Evolutionary conservation across 2,113 vertebrate species (phyloP).

Genomic region (Oncorhynchus tshawytscha): DNA sequence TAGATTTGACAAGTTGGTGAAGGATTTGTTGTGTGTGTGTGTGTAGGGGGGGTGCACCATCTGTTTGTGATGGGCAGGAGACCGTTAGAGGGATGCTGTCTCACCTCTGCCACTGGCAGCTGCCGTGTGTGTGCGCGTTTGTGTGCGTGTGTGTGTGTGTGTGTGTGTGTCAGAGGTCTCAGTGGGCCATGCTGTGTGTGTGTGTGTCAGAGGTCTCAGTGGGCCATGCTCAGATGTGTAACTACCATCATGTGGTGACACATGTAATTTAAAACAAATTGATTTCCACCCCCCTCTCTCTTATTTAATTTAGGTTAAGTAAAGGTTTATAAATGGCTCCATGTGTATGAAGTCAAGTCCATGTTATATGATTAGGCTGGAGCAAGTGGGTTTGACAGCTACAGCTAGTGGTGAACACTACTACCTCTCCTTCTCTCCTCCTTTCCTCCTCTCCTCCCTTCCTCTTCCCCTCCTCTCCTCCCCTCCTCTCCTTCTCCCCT

Average conservation of each 20-base stretch:
- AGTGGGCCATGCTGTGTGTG: constrained; percentile 21
- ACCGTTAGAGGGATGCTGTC: constrained; percentile 50
- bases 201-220: constrained; percentile 11
- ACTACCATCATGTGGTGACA: constrained; percentile 56
- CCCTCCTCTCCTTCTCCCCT: neutral
- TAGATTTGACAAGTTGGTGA: no score
- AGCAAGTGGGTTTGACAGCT: neutral
- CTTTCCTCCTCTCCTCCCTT: no score
- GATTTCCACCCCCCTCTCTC: constrained; percentile 22
- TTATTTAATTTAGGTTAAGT: neutral
- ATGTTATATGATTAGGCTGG: neutral
- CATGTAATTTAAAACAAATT: constrained; percentile 53
- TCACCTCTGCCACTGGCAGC: constrained; percentile 64
- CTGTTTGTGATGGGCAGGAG: constrained; percentile 62
- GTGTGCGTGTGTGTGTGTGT: constrained; percentile 23
- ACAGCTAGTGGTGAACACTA: neutral
- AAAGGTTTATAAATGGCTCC: no score
- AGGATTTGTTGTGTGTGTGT: no score
- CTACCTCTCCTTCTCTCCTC: neutral
- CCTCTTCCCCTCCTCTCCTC: neutral
- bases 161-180: constrained; percentile 19
- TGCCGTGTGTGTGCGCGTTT: constrained; percentile 46
- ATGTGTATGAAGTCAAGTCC: neutral
- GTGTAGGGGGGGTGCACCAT: constrained; percentile 26
- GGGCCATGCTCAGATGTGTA: constrained; percentile 41